Evolutionary conservation across 2,797 vertebrate genomes (phyloP).

Genomic region (Phyllotis vaccarum): DNA sequence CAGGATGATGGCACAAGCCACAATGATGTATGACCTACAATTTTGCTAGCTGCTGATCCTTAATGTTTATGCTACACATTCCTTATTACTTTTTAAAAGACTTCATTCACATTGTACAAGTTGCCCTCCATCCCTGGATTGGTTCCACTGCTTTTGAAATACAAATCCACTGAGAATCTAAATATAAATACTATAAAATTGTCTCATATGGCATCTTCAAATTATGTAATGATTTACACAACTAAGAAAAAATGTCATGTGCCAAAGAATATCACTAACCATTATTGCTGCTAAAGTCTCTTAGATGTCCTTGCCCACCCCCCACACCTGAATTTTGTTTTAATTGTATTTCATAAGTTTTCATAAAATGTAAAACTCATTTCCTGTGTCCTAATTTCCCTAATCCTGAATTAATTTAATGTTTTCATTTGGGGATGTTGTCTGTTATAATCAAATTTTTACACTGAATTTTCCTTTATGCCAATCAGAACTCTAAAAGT

Average conservation of each 20-base stretch:
- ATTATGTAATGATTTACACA: conserved; percentile 30
- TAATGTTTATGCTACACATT: neutral
- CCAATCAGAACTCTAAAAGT: neutral
- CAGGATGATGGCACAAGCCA: neutral
- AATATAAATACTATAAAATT: conserved; percentile 17
- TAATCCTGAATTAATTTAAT: neutral
- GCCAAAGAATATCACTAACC: neutral
- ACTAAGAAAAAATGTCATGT: neutral
- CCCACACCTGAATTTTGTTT: neutral
- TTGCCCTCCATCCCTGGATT: neutral
- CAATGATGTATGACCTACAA: neutral
- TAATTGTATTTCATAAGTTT: conserved; percentile 11
- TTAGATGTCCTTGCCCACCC: too few relatives aligned
- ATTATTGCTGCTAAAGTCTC: neutral
- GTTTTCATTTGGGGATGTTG: neutral
- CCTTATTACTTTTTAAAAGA: neutral
- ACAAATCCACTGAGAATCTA: neutral
- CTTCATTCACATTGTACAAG: neutral
- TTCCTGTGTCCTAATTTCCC: conserved; percentile 15
- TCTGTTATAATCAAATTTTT: neutral
- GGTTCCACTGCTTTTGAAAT: neutral
- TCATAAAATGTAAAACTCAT: conserved; percentile 22
- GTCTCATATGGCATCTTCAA: neutral
- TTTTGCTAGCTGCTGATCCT: neutral
- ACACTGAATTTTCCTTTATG: conserved; percentile 1